A percentile compares a stretch with the other conserved stretches of the same genome.
These are phyloP conservation scores for Sphaerodactylus townsendi DNA, from an alignment of 2,113 vertebrate species.

Conservation along the genomic window DNA sequence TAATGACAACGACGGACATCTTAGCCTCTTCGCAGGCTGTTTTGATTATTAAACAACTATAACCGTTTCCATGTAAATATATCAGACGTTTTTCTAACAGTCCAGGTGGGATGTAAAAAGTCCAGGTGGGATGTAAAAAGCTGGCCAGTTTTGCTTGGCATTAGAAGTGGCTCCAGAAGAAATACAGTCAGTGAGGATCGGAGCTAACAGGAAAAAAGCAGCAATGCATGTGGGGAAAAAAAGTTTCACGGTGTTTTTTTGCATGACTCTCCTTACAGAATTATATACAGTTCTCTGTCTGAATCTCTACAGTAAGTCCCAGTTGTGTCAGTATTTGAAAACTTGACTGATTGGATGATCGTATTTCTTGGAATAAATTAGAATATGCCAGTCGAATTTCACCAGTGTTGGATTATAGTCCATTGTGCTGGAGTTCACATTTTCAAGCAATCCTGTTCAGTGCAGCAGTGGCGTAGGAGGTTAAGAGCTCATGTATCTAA, in stretches of 20 bases:
- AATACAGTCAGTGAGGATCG: neutral
- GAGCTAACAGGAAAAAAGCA: neutral
- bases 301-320: constrained; percentile 1
- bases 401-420: neutral
- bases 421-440: neutral
- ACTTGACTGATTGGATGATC: neutral
- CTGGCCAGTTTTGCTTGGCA: constrained; percentile 1
- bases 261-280: neutral
- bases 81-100: constrained; percentile 6
- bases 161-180: neutral
- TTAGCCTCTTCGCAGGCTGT: neutral
- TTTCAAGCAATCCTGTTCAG: neutral
- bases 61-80: constrained; percentile 26
- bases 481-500: no score
- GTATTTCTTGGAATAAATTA: constrained; percentile 5
- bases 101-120: constrained; percentile 21
- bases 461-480: no score
- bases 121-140: constrained; percentile 38
- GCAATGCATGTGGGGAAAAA: neutral
- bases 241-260: neutral
- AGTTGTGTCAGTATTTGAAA: neutral
- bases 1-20: neutral
- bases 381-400: neutral
- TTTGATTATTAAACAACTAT: constrained; percentile 12
- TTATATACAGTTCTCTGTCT: neutral